phyloP scores from a whole-genome alignment of 2,797 vertebrate genomes.

The Alectoris magna region DNA sequence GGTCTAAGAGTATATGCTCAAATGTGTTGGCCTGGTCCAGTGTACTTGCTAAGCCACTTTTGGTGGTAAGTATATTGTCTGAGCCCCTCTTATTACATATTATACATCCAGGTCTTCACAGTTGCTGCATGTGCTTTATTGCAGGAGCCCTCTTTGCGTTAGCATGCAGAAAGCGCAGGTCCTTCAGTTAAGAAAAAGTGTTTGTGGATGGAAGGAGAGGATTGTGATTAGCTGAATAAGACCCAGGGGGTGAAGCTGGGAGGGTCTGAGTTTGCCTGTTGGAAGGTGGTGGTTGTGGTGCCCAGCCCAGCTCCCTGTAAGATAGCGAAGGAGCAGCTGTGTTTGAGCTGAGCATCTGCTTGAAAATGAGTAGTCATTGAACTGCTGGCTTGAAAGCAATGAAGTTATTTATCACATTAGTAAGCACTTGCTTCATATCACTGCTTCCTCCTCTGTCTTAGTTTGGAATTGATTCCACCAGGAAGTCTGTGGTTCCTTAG shows the following conservation, averaged over 20 bases:
- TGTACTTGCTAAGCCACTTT: background rate
- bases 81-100: background rate
- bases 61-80: background rate
- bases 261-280: background rate
- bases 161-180: fast-evolving
- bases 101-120: background rate
- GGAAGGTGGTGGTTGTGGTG: background rate
- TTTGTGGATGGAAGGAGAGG: background rate
- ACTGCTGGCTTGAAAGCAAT: background rate
- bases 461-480: background rate
- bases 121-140: background rate
- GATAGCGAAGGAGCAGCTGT: background rate
- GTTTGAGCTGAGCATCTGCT: background rate
- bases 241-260: background rate
- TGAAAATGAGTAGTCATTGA: background rate
- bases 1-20: background rate
- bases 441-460: background rate
- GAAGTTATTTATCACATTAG: background rate
- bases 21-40: background rate
- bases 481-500: background rate
- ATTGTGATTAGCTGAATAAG: background rate
- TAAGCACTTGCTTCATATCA: background rate
- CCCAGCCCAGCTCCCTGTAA: background rate
- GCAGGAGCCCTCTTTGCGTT: background rate
- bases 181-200: background rate